Percentiles rank a stretch among this genome's conserved stretches.
phyloP scores from a whole-genome alignment of 2,888 invertebrate species.

The Stictocephala bisonia region DNA sequence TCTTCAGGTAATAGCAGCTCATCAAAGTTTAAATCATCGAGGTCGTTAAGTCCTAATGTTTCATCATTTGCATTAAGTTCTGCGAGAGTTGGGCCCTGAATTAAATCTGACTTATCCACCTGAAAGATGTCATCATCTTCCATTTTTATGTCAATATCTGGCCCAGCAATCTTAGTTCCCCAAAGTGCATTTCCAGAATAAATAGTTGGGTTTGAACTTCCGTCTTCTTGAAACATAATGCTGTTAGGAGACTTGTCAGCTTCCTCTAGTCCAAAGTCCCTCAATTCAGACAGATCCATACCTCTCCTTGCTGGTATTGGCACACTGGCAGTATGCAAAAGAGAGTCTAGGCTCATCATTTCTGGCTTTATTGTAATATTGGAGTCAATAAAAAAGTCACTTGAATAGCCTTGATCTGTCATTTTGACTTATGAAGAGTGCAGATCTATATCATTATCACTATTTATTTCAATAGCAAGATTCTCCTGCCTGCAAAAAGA shows the following conservation, averaged over 20 bases:
- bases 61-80: constrained; percentile 85
- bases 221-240: constrained; percentile 56
- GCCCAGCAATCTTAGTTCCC: constrained; percentile 46
- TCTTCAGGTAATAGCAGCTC: constrained; percentile 82
- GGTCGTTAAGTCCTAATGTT: constrained; percentile 63
- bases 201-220: constrained; percentile 49
- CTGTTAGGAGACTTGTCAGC: constrained; percentile 61
- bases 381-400: constrained; percentile 73
- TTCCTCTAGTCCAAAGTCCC: constrained; percentile 70
- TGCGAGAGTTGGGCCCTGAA: constrained; percentile 85
- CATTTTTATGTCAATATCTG: constrained; percentile 71
- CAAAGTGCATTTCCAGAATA: constrained; percentile 51
- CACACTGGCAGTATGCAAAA: constrained; percentile 69
- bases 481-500: too few relatives aligned
- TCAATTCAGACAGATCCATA: constrained; percentile 61
- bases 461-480: too few relatives aligned
- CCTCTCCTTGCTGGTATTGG: constrained; percentile 72
- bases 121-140: constrained; percentile 92
- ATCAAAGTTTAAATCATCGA: constrained; percentile 88
- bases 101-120: constrained; percentile 87
- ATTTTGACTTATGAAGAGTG: constrained; percentile 62
- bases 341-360: constrained; percentile 62
- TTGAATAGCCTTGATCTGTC: constrained; percentile 72
- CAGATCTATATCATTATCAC: too few relatives aligned
- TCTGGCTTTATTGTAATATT: constrained; percentile 74